A percentile compares a stretch with the other conserved stretches of the same genome.
Evolutionary conservation across 2,797 vertebrate species (phyloP).

Genomic region (Antennarius maculatus): DNA sequence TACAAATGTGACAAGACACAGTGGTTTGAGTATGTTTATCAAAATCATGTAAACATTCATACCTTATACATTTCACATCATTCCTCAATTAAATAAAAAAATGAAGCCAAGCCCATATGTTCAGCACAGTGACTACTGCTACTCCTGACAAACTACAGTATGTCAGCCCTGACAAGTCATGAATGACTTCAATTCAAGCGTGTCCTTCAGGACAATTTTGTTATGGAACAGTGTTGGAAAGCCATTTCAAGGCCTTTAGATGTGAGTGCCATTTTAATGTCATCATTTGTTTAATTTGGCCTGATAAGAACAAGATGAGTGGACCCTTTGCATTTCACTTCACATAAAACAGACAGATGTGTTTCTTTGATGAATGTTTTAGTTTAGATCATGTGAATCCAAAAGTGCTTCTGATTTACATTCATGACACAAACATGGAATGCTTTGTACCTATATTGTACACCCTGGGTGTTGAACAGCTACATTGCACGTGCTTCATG

Average conservation of each 20-base stretch:
- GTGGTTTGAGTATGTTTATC: too few relatives aligned
- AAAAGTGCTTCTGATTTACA: conserved; percentile 52
- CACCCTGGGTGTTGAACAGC: not conserved
- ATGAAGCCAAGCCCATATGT: too few relatives aligned
- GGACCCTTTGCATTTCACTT: conserved; percentile 1
- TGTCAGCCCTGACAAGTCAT: not conserved
- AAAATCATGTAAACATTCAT: too few relatives aligned
- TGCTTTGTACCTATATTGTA: conserved; percentile 20
- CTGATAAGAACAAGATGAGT: conserved; percentile 50
- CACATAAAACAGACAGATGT: conserved; percentile 37
- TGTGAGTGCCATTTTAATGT: conserved; percentile 37
- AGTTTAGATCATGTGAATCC: conserved; percentile 51
- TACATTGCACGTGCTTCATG: too few relatives aligned
- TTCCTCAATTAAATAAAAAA: not conserved
- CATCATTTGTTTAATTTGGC: conserved; percentile 15
- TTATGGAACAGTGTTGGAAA: not conserved
- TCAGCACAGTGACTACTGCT: too few relatives aligned
- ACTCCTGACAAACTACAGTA: not conserved
- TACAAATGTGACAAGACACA: too few relatives aligned
- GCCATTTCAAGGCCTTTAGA: conserved; percentile 57
- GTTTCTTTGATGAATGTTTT: conserved; percentile 47
- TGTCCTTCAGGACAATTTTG: conserved; percentile 2
- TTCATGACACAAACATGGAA: conserved; percentile 19
- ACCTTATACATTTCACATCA: not conserved
- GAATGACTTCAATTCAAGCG: not conserved